Base-by-base conservation (phyloP, 2,113 vertebrate species). In the Hippocampus abdominalis region DNA sequence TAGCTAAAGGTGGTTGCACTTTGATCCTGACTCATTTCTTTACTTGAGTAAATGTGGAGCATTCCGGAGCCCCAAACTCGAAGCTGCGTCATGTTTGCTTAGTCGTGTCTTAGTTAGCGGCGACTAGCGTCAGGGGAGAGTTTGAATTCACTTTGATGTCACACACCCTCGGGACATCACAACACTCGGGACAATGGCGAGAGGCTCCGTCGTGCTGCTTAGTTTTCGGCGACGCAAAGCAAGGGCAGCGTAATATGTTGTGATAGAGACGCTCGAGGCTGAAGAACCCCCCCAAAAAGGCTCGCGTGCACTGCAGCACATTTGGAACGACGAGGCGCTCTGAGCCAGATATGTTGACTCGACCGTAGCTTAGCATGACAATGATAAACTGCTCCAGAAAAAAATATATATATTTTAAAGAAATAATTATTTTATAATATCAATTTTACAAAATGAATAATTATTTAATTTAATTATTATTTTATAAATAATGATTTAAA, bases 161-260 rank as follows among this genome's bases (percentile, higher is more conserved):
- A 72, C 25, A 70, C 40, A 53, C 21, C 51, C 51, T 11, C 10
- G 51, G 21, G 51, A 23, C 21, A 10, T 54, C 42, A 70, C 21
- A 64, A 6, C 32, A 6, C 29, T 32, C 29, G 4, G 39, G 21
- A 75, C 68, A 53, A 44, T 15, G 60, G 40, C 25, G 27, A 18
- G 27, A 8, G 1, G 0, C 44, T 51, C 32, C 60, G 10, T 69
- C 27, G 13, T 25, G 54, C 70, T 73, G 74, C 65, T 64, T 44
- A n/a, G 15, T 64, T 73, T 75, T 18, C 77, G 63, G 71, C n/a
- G 69, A 66, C 61, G 75, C 69, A 78, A 81, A 66, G 54, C 54
- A 56, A 12, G 49, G 65, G 57, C 64, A 75, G 60, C 46, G 44
- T 81, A 53, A 86, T 76, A 70, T 74, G 81, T 76, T 74, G 56